A percentile compares a stretch with the other conserved stretches of the same genome.
These are phyloP conservation scores for Sapayoa aenigma DNA, from an alignment of 2,113 vertebrate genomes.

Conservation along the genomic window DNA sequence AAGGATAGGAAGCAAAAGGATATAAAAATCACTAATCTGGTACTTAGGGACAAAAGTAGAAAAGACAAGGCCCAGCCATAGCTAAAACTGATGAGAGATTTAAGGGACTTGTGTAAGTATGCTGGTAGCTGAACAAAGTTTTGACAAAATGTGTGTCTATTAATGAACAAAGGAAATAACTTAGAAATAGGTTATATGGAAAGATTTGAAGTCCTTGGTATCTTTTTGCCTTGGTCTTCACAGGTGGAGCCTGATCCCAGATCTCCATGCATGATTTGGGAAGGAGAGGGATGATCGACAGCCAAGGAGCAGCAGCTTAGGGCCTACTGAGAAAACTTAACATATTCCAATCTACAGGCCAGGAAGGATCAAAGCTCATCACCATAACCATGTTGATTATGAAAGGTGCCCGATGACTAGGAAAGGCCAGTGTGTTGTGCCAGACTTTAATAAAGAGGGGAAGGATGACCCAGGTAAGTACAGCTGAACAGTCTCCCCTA, in stretches of 20 bases:
- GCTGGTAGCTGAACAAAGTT: neutral
- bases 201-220: neutral
- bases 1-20: neutral
- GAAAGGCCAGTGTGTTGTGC: neutral
- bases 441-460: neutral
- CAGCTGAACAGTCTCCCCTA: neutral
- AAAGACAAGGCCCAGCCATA: neutral
- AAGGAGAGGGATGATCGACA: neutral
- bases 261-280: neutral
- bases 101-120: neutral
- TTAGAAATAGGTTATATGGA: neutral
- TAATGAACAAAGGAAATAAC: neutral
- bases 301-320: neutral
- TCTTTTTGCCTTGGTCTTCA: neutral
- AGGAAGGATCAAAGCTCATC: neutral
- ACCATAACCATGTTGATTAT: neutral
- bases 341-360: neutral
- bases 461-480: neutral
- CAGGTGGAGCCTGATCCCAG: neutral
- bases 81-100: neutral
- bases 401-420: neutral
- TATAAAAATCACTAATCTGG: neutral
- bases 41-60: neutral
- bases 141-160: neutral
- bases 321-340: neutral